phyloP scores from a whole-genome alignment of 1,140 invertebrate species.

The Pantala flavescens region DNA sequence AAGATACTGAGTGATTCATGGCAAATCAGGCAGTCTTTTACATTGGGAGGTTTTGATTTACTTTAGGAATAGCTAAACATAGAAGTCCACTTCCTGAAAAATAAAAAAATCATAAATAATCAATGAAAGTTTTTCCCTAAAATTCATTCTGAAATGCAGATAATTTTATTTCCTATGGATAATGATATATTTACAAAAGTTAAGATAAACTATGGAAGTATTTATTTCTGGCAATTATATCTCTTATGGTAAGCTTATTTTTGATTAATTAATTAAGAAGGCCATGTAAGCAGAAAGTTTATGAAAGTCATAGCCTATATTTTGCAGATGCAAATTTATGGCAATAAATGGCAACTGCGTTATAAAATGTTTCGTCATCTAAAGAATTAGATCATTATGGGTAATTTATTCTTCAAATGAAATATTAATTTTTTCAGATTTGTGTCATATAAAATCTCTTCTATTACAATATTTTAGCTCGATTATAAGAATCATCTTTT shows the following conservation, averaged over 20 bases:
- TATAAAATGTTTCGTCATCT: no score
- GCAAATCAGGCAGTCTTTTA: background rate
- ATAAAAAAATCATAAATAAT: slow-evolving; percentile 23
- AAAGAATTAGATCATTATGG: no score
- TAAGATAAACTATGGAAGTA: no score
- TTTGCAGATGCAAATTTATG: slow-evolving; percentile 17
- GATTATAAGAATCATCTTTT: no score
- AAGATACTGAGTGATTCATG: background rate
- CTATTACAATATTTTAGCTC: no score
- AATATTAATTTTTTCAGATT: no score
- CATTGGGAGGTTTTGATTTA: background rate
- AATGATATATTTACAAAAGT: no score
- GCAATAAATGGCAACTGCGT: no score
- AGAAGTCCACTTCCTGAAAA: slow-evolving; percentile 52
- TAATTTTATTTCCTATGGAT: background rate
- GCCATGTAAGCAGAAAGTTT: background rate
- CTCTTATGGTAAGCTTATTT: background rate
- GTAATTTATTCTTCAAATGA: no score
- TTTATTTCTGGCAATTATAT: background rate
- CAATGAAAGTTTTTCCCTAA: slow-evolving; percentile 8
- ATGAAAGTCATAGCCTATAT: slow-evolving; percentile 14
- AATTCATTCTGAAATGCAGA: background rate
- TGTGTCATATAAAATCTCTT: no score
- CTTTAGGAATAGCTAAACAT: slow-evolving; percentile 51
- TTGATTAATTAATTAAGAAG: background rate